Percentiles rank a stretch among this genome's conserved stretches.
Evolutionary conservation across 2,797 vertebrate genomes (phyloP).

Genomic region (Pseudochaenichthys georgianus): DNA sequence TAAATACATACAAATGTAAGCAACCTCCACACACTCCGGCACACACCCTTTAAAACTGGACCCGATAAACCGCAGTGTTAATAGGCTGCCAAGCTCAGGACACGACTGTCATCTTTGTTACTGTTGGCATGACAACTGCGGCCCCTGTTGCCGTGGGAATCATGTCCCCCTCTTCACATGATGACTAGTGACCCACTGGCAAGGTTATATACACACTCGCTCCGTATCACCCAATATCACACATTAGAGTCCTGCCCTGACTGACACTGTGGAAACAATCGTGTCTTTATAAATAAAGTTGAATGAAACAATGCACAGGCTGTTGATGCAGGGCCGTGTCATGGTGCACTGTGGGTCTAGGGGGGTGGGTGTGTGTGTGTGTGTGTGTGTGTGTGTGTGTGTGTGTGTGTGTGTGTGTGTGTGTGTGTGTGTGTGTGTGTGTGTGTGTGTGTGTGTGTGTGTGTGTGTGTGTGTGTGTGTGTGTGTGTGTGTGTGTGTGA

Average conservation of each 20-base stretch:
- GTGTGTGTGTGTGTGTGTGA: not conserved
- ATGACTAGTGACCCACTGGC: slow-evolving; percentile 45
- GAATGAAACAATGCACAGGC: too few relatives aligned
- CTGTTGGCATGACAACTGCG: slow-evolving; percentile 47
- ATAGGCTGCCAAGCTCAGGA: slow-evolving; percentile 9
- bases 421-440: not conserved
- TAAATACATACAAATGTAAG: too few relatives aligned
- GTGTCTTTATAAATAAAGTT: too few relatives aligned
- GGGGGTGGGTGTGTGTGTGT: not conserved
- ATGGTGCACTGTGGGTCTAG: not conserved
- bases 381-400: not conserved
- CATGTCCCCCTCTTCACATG: slow-evolving; percentile 27
- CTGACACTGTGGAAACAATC: too few relatives aligned
- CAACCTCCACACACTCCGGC: not conserved
- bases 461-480: not conserved
- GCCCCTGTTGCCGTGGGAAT: slow-evolving; percentile 49
- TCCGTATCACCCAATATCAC: not conserved
- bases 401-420: not conserved
- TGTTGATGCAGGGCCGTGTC: too few relatives aligned
- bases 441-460: not conserved
- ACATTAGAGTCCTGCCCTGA: too few relatives aligned
- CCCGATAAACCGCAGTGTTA: not conserved
- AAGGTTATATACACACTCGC: slow-evolving; percentile 43
- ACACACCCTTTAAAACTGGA: not conserved
- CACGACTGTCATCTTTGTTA: slow-evolving; percentile 18